Conservation (phyloP, 2,797 vertebrate species). For the Rhinogobio ventralis region DNA sequence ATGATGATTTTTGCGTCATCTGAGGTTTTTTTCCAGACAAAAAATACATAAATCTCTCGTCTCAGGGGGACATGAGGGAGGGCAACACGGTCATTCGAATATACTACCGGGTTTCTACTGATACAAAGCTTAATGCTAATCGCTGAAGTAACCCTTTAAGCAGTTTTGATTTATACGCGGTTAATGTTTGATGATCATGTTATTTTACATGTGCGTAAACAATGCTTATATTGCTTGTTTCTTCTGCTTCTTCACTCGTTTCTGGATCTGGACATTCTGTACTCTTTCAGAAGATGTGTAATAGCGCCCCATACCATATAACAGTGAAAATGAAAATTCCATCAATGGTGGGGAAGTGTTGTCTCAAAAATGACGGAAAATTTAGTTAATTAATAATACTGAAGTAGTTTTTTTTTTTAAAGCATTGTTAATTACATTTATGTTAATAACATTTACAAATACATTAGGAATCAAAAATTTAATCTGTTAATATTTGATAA, state of each 20-base stretch:
- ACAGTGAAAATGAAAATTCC: background rate
- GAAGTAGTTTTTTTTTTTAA: background rate
- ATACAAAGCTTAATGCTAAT: too few relatives aligned
- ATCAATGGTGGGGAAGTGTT: too few relatives aligned
- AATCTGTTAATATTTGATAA: background rate
- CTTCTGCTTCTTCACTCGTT: background rate
- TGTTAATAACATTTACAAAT: background rate
- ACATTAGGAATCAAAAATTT: background rate
- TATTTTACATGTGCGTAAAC: background rate
- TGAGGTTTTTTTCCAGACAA: too few relatives aligned
- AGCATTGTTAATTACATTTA: background rate
- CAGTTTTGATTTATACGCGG: background rate
- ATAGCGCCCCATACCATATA: background rate
- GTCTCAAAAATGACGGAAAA: too few relatives aligned
- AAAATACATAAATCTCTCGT: too few relatives aligned
- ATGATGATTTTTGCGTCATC: too few relatives aligned
- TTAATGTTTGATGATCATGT: background rate
- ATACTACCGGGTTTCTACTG: too few relatives aligned
- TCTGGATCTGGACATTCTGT: background rate
- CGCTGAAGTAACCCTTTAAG: too few relatives aligned
- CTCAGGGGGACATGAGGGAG: too few relatives aligned
- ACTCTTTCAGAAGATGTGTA: background rate
- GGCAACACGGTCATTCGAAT: too few relatives aligned
- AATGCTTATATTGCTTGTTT: background rate
- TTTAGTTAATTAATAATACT: background rate